Conservation (phyloP, 2,888 invertebrate species). For the Stenodera caucasica region DNA sequence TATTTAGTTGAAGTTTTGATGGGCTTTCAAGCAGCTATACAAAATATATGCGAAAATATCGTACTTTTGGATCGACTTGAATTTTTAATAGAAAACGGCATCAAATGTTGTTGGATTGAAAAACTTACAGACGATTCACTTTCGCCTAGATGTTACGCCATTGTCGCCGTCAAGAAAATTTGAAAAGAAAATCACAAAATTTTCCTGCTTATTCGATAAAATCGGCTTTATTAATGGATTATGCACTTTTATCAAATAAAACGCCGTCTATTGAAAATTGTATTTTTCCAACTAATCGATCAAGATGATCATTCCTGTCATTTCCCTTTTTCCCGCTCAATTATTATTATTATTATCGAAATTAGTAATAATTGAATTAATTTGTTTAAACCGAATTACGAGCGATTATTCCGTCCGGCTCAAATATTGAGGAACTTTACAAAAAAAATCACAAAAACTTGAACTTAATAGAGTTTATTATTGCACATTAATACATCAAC, state of each 20-base stretch:
- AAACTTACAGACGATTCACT: constrained; percentile 64
- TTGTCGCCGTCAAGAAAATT: constrained; percentile 61
- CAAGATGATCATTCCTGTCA: too few relatives aligned
- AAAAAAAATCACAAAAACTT: background rate
- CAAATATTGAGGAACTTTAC: too few relatives aligned
- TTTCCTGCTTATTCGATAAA: too few relatives aligned
- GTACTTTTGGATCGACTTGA: constrained; percentile 60
- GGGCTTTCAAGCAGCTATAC: constrained; percentile 57
- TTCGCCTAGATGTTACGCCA: constrained; percentile 69
- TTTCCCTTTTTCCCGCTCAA: too few relatives aligned
- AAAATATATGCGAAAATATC: constrained; percentile 63
- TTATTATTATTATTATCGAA: too few relatives aligned
- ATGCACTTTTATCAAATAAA: background rate
- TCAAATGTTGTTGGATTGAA: constrained; percentile 58
- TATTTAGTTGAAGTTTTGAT: constrained; percentile 54
- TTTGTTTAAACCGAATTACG: too few relatives aligned
- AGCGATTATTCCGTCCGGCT: too few relatives aligned
- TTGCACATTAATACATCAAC: constrained; percentile 43
- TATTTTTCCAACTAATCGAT: too few relatives aligned
- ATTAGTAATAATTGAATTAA: too few relatives aligned
- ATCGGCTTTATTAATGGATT: background rate
- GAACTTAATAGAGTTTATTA: constrained; percentile 36
- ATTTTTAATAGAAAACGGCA: constrained; percentile 53
- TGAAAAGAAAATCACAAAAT: background rate
- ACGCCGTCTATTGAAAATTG: too few relatives aligned